Conservation (phyloP, 2,888 invertebrate genomes). For the Cremastinae sp. region DNA sequence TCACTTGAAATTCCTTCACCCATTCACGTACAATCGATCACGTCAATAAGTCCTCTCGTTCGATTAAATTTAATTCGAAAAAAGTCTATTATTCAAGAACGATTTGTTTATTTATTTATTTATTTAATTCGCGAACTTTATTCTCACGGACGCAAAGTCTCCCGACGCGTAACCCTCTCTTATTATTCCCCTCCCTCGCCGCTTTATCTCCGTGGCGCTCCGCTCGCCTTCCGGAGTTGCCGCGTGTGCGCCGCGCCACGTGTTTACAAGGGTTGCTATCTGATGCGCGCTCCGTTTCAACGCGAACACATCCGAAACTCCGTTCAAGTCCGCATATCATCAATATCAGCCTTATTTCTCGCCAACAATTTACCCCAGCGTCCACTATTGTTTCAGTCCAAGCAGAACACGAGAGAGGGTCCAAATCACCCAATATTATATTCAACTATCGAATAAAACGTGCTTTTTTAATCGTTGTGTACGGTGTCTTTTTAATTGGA, state of each 20-base stretch:
- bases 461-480: neutral
- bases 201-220: conserved; percentile 53
- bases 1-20: conserved; percentile 31
- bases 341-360: neutral
- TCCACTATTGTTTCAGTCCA: no score
- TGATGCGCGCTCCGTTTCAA: conserved; percentile 37
- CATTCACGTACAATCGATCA: conserved; percentile 56
- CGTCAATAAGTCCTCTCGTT: conserved; percentile 42
- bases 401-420: no score
- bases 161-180: conserved; percentile 45
- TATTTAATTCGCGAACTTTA: neutral
- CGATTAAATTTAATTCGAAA: conserved; percentile 26
- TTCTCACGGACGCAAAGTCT: neutral
- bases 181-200: conserved; percentile 51
- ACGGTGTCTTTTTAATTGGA: no score
- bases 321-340: conserved; percentile 9
- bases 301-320: neutral
- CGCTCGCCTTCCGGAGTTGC: conserved; percentile 56
- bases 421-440: no score
- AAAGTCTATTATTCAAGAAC: no score
- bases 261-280: conserved; percentile 67
- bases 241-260: conserved; percentile 75
- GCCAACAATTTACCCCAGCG: no score
- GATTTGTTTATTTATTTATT: no score
- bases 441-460: no score